phyloP scores from a whole-genome alignment of 2,888 invertebrate genomes.

The Ctena decussata region DNA sequence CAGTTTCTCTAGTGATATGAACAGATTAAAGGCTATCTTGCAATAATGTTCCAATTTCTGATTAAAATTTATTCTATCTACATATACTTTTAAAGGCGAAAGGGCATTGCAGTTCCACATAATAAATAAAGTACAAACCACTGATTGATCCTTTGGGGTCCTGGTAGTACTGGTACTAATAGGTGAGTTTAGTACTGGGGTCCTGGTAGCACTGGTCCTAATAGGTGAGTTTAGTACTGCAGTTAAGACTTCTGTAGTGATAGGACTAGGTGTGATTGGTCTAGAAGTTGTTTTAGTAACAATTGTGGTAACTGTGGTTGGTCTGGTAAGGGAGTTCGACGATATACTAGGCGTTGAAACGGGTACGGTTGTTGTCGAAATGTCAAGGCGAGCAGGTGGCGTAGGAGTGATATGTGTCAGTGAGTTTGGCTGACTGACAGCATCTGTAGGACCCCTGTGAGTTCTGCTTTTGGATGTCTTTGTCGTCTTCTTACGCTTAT shows the following conservation, averaged over 20 bases:
- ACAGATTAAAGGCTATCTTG: too few relatives aligned
- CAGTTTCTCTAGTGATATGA: too few relatives aligned
- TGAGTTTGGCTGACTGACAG: neutral
- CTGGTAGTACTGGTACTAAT: neutral
- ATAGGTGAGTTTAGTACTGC: neutral
- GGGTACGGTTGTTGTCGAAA: too few relatives aligned
- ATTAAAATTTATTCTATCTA: too few relatives aligned
- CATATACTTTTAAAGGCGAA: too few relatives aligned
- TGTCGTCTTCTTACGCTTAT: too few relatives aligned
- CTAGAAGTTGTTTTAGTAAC: neutral
- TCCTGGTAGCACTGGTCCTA: neutral
- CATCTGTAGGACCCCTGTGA: neutral
- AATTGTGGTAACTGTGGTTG: neutral
- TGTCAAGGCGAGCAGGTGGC: neutral
- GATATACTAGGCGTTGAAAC: too few relatives aligned
- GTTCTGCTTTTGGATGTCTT: too few relatives aligned
- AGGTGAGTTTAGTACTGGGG: neutral
- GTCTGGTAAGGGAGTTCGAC: too few relatives aligned
- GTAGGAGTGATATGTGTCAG: neutral
- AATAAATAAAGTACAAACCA: neutral
- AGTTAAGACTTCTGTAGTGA: neutral
- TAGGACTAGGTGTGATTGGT: neutral
- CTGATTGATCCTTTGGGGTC: neutral
- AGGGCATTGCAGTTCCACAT: neutral
- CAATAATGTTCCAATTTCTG: too few relatives aligned